Evolutionary conservation across 2,797 vertebrate species (phyloP).

Genomic region (Halcyon leucocephala): DNA sequence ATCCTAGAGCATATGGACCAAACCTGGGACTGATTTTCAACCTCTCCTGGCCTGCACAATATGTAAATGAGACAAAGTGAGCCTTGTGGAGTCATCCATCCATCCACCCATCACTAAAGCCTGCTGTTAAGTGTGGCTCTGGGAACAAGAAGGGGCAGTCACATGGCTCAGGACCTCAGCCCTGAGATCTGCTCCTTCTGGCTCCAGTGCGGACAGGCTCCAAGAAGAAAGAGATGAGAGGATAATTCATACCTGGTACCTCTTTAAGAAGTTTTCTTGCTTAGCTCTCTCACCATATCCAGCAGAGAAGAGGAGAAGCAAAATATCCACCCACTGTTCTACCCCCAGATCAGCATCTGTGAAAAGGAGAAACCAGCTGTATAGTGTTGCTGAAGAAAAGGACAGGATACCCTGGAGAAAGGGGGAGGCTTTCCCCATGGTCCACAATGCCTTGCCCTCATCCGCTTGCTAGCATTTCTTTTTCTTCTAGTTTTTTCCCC

Average conservation of each 20-base stretch:
- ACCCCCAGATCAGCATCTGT: background rate
- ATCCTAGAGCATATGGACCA: background rate
- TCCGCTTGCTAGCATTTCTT: background rate
- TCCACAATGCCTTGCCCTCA: background rate
- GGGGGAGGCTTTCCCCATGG: background rate
- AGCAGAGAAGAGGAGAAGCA: background rate
- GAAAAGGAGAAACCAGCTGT: background rate
- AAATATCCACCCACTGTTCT: background rate
- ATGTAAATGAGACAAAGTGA: background rate
- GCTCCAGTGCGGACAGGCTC: background rate
- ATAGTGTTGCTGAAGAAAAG: background rate
- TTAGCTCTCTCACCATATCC: background rate
- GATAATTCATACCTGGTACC: background rate
- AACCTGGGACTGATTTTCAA: background rate
- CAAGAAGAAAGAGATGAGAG: accelerated
- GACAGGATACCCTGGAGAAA: background rate
- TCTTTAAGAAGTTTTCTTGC: background rate
- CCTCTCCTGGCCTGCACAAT: background rate
- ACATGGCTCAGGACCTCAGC: background rate
- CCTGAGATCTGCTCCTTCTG: background rate
- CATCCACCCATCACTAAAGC: background rate
- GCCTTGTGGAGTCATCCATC: background rate
- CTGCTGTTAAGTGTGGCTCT: background rate
- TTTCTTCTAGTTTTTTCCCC: background rate
- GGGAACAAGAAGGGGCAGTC: background rate